phyloP scores from a whole-genome alignment of 2,888 invertebrate species.

The Cryptophagus acutangulus region DNA sequence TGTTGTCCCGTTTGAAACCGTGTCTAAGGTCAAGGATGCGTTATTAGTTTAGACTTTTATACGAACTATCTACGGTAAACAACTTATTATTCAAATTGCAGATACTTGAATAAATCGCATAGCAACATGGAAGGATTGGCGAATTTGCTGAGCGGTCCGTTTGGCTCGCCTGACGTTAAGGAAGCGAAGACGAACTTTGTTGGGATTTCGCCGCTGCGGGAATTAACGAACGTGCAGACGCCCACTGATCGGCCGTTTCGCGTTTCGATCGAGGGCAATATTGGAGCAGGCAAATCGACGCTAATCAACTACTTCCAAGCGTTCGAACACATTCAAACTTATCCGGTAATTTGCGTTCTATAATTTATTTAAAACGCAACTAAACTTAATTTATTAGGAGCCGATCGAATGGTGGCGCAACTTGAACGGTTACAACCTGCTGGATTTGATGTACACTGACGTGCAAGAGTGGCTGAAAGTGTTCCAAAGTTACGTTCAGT shows the following conservation, averaged over 20 bases:
- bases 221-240: constrained; percentile 38
- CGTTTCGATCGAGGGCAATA: constrained; percentile 49
- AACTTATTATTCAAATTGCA: no score
- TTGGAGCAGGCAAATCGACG: constrained; percentile 49
- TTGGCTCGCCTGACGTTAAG: no score
- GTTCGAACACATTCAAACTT: constrained; percentile 43
- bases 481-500: constrained; percentile 86
- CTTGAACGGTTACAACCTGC: constrained; percentile 70
- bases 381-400: constrained; percentile 50
- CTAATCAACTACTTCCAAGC: constrained; percentile 44
- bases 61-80: no score
- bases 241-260: constrained; percentile 43
- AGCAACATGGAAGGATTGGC: no score
- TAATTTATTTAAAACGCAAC: background rate
- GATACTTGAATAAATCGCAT: no score
- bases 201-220: constrained; percentile 39
- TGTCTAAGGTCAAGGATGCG: no score
- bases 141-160: no score
- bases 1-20: no score
- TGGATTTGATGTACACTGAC: constrained; percentile 83
- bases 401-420: constrained; percentile 84
- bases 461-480: constrained; percentile 77
- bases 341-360: constrained; percentile 37
- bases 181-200: constrained; percentile 39
- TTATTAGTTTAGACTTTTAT: no score